Percentiles rank a stretch among this genome's conserved stretches.
These are phyloP conservation scores for Acanthochromis polyacanthus DNA, from an alignment of 2,113 vertebrate species.

Conservation along the genomic window DNA sequence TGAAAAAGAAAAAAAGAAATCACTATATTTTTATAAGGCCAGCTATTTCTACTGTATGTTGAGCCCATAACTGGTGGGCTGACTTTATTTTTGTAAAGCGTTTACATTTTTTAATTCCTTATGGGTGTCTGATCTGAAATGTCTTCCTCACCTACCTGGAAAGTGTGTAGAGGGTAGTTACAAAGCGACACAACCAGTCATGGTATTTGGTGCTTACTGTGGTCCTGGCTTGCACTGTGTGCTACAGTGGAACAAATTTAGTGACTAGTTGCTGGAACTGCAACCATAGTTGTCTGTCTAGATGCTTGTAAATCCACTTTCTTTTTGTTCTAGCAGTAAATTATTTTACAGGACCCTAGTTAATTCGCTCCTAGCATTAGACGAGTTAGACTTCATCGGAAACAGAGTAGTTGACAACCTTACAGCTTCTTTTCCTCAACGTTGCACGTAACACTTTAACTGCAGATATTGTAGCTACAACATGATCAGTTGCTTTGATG, in stretches of 20 bases:
- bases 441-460: constrained; percentile 84
- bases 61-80: constrained; percentile 74
- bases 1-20: constrained; percentile 77
- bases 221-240: constrained; percentile 67
- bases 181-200: constrained; percentile 58
- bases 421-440: constrained; percentile 41
- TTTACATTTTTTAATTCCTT: constrained; percentile 76
- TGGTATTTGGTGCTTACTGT: constrained; percentile 71
- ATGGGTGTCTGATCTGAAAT: constrained; percentile 68
- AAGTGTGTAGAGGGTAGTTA: constrained; percentile 55
- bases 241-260: constrained; percentile 50
- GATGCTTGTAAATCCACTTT: constrained; percentile 44
- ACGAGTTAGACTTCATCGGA: constrained; percentile 28
- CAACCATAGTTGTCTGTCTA: constrained; percentile 58
- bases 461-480: constrained; percentile 74
- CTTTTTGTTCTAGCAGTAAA: constrained; percentile 41
- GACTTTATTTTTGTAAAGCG: constrained; percentile 78
- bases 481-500: constrained; percentile 46
- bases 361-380: constrained; percentile 28
- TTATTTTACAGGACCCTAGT: constrained; percentile 29
- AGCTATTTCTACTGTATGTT: constrained; percentile 86
- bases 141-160: constrained; percentile 61
- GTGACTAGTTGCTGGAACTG: constrained; percentile 48
- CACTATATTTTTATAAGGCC: constrained; percentile 85
- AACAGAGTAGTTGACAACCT: constrained; percentile 28